Evolutionary conservation across 37 sponge, comb jelly and placozoan species (phyloP), one percentile per base, ranked within the genome.

Genomic region (Geodia barretti): DNA sequence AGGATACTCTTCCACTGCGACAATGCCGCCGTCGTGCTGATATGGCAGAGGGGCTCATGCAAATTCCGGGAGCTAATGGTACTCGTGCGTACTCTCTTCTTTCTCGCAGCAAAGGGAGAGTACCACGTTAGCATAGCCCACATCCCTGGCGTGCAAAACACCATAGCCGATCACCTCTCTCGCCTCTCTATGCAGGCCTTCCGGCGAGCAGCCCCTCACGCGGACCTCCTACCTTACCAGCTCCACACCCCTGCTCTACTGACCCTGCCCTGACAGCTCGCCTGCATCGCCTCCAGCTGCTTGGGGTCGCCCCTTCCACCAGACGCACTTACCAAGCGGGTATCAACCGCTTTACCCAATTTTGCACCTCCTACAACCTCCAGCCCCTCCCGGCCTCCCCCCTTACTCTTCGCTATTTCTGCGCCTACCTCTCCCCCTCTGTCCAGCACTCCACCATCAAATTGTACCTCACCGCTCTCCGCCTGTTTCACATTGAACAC

Each of bases 351-450:
- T 78, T 39, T 41, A 4, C 70, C 25, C 43, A 41, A 25, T 77
- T 85, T 54, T 70, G 78, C 73, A 17, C 25, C 1, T 4, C 4
- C 30, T 38, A 40, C 72, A 5, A 70, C 30, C 31, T 77, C 35
- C 64, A 14, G 23, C 85, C 71, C 14, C 40, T 68, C 59, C 85
- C 85, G 9, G 71, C 85, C 20, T 84, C 85, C 38, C 47, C 11
- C 24, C 39, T 21, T 3, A 43, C 72, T 32, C 43, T 77, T 1
- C 31, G 1, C 1, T 34, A 60, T 4, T 76, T 84, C 39, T 24
- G 28, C n/a, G 20, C 63, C 21, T 28, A 70, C 36, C 61, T 84
- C 23, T 2, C 72, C 0, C 1, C 29, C 3, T 2, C 24, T 4
- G 34, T 77, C 5, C 1, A 28, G 31, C 41, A 33, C 39, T n/a